These are phyloP conservation scores for Bilobella aurantiaca DNA, from an alignment of 1,140 invertebrate species.

Conservation along the genomic window DNA sequence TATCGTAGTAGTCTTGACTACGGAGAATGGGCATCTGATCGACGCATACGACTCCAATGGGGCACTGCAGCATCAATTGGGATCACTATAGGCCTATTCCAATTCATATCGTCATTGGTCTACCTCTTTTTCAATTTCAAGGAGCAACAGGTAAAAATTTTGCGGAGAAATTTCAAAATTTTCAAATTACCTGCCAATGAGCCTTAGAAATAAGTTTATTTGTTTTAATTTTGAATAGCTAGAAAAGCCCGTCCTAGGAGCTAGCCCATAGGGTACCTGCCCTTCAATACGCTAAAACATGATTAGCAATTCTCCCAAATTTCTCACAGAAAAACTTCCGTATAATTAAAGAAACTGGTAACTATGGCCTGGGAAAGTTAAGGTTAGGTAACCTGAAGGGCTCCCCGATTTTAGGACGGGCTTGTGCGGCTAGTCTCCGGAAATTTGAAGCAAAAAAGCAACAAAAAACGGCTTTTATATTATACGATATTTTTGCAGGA, in stretches of 20 bases:
- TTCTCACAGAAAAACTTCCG: not conserved
- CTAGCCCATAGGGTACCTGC: not conserved
- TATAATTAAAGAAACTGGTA: not conserved
- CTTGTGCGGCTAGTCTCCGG: too few relatives aligned
- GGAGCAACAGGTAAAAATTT: slow-evolving; percentile 7
- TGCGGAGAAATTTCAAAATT: too few relatives aligned
- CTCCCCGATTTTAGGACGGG: too few relatives aligned
- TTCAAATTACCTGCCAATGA: not conserved
- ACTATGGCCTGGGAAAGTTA: too few relatives aligned
- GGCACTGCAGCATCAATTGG: not conserved
- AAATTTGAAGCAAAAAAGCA: too few relatives aligned
- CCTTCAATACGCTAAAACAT: not conserved
- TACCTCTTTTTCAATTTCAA: not conserved
- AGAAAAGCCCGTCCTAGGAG: not conserved
- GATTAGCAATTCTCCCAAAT: not conserved
- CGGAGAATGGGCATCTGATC: not conserved
- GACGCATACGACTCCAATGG: not conserved
- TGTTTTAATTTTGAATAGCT: not conserved
- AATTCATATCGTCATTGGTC: not conserved
- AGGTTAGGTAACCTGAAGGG: too few relatives aligned
- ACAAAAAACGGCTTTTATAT: too few relatives aligned
- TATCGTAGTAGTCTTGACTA: not conserved
- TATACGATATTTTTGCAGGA: not conserved
- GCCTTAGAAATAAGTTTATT: not conserved
- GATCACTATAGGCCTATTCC: not conserved